A percentile compares a stretch with the other conserved stretches of the same genome.
These are phyloP conservation scores for Monochamus alternatus DNA, from an alignment of 2,888 invertebrate species.

Conservation along the genomic window DNA sequence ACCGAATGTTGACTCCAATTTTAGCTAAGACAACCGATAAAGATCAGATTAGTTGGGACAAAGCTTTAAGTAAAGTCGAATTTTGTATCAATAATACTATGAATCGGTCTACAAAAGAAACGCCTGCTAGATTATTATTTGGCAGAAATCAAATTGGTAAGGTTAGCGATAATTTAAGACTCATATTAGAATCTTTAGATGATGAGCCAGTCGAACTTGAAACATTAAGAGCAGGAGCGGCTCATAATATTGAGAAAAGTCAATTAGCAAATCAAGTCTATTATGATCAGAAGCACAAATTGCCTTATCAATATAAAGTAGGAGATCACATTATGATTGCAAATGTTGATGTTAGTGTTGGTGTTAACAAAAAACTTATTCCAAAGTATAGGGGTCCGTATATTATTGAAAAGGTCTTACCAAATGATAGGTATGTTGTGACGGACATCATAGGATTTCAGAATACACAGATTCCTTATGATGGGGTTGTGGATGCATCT, in stretches of 20 bases:
- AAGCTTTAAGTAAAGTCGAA: slow-evolving; percentile 47
- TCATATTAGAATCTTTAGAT: not conserved
- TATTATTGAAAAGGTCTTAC: not conserved
- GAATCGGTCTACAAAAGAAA: slow-evolving; percentile 55
- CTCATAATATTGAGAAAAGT: not conserved
- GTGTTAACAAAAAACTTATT: not conserved
- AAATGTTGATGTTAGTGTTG: not conserved
- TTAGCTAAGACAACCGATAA: slow-evolving; percentile 39
- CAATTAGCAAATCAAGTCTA: too few species aligned
- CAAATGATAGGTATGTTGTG: slow-evolving; percentile 11
- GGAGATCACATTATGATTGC: not conserved
- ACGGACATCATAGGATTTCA: too few species aligned
- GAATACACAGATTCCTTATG: not conserved
- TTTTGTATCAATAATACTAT: too few species aligned
- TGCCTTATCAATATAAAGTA: not conserved
- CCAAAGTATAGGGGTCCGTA: not conserved
- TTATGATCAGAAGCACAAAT: too few species aligned
- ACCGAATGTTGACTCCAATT: slow-evolving; percentile 46
- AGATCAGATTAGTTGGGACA: slow-evolving; percentile 43
- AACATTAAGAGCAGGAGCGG: not conserved
- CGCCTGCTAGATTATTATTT: slow-evolving; percentile 57
- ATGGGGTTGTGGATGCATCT: too few species aligned
- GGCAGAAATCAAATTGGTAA: slow-evolving; percentile 45
- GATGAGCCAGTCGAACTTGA: not conserved
- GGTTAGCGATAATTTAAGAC: slow-evolving; percentile 26